phyloP scores from a whole-genome alignment of 30 jellyfish, hydroid and myxozoan species.

The Hydractinia echinata region DNA sequence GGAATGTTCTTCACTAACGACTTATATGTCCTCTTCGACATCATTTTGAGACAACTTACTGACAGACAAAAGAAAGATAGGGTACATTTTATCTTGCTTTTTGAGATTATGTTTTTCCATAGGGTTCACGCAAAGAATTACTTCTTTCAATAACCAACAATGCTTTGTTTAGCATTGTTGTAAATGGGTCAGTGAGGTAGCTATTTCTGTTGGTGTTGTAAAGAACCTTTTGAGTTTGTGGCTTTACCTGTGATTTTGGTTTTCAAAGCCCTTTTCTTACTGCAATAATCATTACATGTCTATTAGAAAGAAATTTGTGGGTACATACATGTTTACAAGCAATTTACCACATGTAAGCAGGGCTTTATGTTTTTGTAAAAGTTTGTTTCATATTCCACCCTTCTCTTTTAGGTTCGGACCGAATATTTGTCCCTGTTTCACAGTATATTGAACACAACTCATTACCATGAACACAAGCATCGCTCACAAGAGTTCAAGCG shows the following conservation, averaged over 20 bases:
- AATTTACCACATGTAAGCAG: not conserved
- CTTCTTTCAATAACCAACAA: no score
- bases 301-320: not conserved
- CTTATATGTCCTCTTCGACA: constrained; percentile 65
- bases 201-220: no score
- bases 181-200: no score
- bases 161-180: no score
- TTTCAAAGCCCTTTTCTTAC: no score
- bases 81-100: constrained; percentile 27
- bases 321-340: not conserved
- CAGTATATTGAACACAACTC: constrained; percentile 54
- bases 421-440: constrained; percentile 77
- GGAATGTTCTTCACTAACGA: constrained; percentile 78
- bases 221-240: no score
- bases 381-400: not conserved
- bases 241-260: no score
- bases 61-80: constrained; percentile 61
- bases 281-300: no score
- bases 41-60: constrained; percentile 65
- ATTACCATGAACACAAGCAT: constrained; percentile 52
- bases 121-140: no score
- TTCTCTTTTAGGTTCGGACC: constrained; percentile 70
- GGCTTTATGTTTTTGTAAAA: not conserved
- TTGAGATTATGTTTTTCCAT: no score
- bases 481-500: constrained; percentile 57